Conservation (phyloP, 2,797 vertebrate species). For the Ctenosaura bakeri region DNA sequence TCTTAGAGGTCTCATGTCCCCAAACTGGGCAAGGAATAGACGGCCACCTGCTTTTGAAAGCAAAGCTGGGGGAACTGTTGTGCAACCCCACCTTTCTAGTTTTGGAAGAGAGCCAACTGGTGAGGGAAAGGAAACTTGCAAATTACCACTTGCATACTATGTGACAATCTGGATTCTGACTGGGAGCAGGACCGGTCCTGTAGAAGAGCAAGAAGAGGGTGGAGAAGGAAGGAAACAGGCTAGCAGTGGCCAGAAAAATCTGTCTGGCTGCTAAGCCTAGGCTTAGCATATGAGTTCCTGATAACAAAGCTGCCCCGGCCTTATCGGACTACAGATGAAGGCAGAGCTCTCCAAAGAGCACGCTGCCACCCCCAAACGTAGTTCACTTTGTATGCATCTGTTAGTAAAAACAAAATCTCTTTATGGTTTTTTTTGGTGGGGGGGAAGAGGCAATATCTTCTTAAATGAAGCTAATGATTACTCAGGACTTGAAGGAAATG, state of each 20-base stretch:
- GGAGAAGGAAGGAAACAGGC: background rate
- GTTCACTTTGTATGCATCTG: background rate
- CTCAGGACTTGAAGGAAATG: constrained; percentile 9
- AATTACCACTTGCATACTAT: background rate
- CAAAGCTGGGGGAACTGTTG: background rate
- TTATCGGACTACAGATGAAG: constrained; percentile 40
- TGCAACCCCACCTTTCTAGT: background rate
- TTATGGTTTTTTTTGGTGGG: background rate
- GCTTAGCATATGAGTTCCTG: constrained; percentile 14
- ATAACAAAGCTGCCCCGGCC: constrained; percentile 52
- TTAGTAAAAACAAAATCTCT: constrained; percentile 24
- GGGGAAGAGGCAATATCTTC: background rate
- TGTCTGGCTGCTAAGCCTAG: background rate
- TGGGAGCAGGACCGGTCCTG: background rate
- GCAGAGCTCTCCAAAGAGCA: constrained; percentile 30
- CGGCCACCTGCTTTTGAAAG: background rate
- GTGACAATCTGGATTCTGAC: background rate
- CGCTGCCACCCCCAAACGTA: background rate
- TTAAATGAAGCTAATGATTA: background rate
- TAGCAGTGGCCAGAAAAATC: background rate
- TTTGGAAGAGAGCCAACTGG: background rate
- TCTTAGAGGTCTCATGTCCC: background rate
- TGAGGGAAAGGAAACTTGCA: background rate
- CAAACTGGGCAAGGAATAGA: background rate
- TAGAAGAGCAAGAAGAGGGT: background rate